Conservation (phyloP, 2,797 vertebrate genomes). For the Megaceryle alcyon region DNA sequence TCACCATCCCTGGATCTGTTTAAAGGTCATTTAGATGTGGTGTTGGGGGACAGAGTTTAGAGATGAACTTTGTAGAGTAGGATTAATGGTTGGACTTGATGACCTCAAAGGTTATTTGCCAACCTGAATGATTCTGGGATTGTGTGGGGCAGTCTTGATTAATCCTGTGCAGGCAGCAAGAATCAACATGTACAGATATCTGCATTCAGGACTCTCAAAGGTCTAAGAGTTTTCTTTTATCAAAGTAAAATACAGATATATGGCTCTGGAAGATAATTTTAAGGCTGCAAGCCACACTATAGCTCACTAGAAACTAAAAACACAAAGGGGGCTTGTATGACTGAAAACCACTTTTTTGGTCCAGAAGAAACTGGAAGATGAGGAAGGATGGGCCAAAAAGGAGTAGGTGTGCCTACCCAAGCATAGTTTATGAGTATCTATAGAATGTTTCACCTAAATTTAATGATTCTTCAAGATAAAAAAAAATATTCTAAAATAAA, state of each 20-base stretch:
- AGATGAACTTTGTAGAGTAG: no score
- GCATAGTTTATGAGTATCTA: background rate
- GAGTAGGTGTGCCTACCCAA: background rate
- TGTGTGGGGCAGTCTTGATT: conserved; percentile 74
- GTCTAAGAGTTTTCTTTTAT: conserved; percentile 69
- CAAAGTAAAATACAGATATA: conserved; percentile 60
- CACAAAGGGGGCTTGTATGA: background rate
- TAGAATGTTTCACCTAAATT: background rate
- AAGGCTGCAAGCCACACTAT: background rate
- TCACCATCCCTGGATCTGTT: no score
- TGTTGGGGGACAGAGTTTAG: no score
- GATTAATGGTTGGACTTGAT: no score
- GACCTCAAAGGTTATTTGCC: no score
- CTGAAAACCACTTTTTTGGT: background rate
- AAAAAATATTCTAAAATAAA: background rate
- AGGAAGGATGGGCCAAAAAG: background rate
- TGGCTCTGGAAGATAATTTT: conserved; percentile 34
- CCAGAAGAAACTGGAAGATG: background rate
- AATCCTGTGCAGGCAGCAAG: conserved; percentile 69
- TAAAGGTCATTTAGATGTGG: no score
- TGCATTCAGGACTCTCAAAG: conserved; percentile 66
- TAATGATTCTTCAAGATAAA: background rate
- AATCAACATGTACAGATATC: conserved; percentile 23
- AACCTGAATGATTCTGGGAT: no score
- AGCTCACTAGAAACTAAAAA: background rate